Conservation (phyloP, 2,113 vertebrate genomes). For the Chloebia gouldiae region DNA sequence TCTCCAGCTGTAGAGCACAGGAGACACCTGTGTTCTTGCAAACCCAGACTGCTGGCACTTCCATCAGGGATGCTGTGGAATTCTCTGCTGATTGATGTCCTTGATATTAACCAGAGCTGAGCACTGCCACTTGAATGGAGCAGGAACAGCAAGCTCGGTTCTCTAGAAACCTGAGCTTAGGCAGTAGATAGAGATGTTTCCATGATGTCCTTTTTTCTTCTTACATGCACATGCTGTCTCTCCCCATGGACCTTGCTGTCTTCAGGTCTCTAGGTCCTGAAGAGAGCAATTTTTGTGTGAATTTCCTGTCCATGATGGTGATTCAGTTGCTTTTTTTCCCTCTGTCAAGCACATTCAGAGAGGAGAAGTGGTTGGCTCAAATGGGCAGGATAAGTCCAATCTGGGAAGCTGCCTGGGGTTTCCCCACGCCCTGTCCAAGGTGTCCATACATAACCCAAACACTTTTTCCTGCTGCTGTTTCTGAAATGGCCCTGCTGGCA, state of each 20-base stretch:
- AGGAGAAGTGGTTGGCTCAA: background rate
- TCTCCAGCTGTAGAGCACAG: background rate
- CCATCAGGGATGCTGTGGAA: background rate
- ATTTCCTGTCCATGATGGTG: background rate
- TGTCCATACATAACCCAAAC: background rate
- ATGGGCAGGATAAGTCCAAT: background rate
- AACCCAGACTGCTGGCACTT: background rate
- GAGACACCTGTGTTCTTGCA: background rate
- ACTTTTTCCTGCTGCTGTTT: background rate
- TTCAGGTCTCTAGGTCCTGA: background rate
- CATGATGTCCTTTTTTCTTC: background rate
- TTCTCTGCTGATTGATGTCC: background rate
- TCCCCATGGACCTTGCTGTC: background rate
- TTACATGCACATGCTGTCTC: accelerated
- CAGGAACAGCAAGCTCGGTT: background rate
- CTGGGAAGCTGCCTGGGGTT: background rate
- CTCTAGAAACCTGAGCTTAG: background rate
- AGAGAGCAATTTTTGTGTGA: background rate
- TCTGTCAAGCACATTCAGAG: background rate
- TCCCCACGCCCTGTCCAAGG: background rate
- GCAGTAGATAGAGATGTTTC: background rate
- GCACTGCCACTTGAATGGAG: background rate
- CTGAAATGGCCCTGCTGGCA: background rate
- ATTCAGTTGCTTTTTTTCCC: background rate
- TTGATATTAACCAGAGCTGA: background rate